Conservation (phyloP, 2,113 vertebrate genomes). For the Notothenia coriiceps region DNA sequence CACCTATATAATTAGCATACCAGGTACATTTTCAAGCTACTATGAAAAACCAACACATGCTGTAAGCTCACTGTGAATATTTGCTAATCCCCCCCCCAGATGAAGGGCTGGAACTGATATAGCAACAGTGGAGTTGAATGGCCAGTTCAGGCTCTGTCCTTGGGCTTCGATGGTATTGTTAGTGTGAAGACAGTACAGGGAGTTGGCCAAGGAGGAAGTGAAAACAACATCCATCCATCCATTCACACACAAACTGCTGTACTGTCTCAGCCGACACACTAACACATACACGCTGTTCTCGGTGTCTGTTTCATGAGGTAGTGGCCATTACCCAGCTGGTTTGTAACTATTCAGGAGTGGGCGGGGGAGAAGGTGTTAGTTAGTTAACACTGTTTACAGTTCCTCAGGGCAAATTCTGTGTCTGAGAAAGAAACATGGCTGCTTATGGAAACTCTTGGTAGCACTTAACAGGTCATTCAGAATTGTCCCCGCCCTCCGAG, state of each 20-base stretch:
- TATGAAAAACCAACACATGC: not conserved
- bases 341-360: conserved; percentile 14
- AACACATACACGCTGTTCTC: conserved; percentile 15
- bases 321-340: conserved; percentile 50
- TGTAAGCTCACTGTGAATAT: not conserved
- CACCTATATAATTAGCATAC: not conserved
- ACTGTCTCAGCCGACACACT: conserved; percentile 11
- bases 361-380: conserved; percentile 13
- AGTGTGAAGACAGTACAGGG: conserved; percentile 43
- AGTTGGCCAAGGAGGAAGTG: conserved; percentile 46
- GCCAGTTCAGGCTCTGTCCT: conserved; percentile 28
- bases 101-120: conserved; percentile 33
- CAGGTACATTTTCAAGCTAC: not conserved
- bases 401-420: conserved; percentile 42
- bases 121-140: conserved; percentile 35
- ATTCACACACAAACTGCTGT: conserved; percentile 18
- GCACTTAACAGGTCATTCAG: not conserved
- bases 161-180: conserved; percentile 48
- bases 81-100: not conserved
- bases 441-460: not conserved
- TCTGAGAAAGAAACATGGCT: conserved; percentile 8
- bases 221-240: conserved; percentile 38
- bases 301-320: conserved; percentile 44
- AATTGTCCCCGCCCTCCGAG: no score
- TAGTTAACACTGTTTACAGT: conserved; percentile 60